A percentile compares a stretch with the other conserved stretches of the same genome.
phyloP scores from a whole-genome alignment of 2,797 vertebrate genomes.

The Halcyon smyrnensis region DNA sequence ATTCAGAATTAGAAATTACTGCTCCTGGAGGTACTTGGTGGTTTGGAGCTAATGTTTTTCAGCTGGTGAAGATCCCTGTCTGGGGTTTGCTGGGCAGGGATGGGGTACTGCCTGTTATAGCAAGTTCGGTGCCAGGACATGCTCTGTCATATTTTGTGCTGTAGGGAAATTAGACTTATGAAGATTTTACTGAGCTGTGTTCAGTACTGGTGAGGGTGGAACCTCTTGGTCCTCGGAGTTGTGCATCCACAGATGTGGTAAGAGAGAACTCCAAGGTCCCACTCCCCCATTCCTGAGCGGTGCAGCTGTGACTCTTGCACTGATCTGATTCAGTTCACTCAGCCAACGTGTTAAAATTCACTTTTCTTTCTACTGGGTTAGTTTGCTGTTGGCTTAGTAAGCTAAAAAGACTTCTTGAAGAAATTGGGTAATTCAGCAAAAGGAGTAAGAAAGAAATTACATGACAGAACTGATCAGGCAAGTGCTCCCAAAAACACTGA shows the following conservation, averaged over 20 bases:
- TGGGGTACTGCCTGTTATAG: not conserved
- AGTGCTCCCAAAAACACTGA: not conserved
- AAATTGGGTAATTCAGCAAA: not conserved
- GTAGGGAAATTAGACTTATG: not conserved
- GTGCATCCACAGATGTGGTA: not conserved
- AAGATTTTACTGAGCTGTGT: not conserved
- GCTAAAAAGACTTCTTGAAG: not conserved
- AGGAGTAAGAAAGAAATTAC: not conserved
- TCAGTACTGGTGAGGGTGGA: not conserved
- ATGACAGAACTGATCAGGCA: not conserved
- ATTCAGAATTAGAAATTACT: not conserved
- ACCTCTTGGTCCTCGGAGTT: not conserved
- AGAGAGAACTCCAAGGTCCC: accelerated
- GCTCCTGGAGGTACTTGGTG: not conserved
- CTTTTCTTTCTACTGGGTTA: not conserved
- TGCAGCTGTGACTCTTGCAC: not conserved
- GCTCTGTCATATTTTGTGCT: not conserved
- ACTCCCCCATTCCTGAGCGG: not conserved
- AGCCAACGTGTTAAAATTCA: not conserved
- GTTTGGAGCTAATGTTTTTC: not conserved
- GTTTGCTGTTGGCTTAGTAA: not conserved
- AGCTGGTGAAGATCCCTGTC: not conserved
- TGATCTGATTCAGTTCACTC: not conserved
- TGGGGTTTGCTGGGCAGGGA: not conserved
- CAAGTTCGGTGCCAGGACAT: not conserved